Evolutionary conservation across 2,113 vertebrate species (phyloP).

Genomic region (Elaphurus davidianus): DNA sequence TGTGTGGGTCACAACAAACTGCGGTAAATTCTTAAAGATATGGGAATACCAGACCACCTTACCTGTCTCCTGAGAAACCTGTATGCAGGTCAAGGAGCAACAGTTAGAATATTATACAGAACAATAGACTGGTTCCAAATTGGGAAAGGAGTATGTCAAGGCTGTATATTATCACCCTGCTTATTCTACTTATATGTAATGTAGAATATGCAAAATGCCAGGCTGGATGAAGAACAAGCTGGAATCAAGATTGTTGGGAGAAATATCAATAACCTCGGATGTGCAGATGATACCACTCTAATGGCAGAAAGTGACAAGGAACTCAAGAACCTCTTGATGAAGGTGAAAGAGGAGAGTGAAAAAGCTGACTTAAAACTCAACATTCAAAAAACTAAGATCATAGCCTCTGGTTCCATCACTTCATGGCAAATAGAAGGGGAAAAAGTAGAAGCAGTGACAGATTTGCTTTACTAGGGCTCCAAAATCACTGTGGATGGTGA

Average conservation of each 20-base stretch:
- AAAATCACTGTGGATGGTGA: neutral
- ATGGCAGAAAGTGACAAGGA: neutral
- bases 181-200: neutral
- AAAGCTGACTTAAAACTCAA: neutral
- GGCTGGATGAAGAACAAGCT: neutral
- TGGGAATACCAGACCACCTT: neutral
- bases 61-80: neutral
- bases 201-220: neutral
- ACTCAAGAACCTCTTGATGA: neutral
- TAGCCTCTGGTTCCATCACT: neutral
- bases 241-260: neutral
- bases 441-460: neutral
- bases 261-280: neutral
- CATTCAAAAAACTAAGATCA: neutral
- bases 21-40: neutral
- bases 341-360: neutral
- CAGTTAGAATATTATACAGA: neutral
- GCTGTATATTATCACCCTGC: neutral
- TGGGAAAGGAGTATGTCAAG: neutral
- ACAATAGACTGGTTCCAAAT: neutral
- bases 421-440: neutral
- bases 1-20: neutral
- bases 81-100: neutral
- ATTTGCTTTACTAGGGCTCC: neutral
- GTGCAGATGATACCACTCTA: neutral